Conservation (phyloP, 2,888 invertebrate genomes). For the Pyrocoelia pectoralis region DNA sequence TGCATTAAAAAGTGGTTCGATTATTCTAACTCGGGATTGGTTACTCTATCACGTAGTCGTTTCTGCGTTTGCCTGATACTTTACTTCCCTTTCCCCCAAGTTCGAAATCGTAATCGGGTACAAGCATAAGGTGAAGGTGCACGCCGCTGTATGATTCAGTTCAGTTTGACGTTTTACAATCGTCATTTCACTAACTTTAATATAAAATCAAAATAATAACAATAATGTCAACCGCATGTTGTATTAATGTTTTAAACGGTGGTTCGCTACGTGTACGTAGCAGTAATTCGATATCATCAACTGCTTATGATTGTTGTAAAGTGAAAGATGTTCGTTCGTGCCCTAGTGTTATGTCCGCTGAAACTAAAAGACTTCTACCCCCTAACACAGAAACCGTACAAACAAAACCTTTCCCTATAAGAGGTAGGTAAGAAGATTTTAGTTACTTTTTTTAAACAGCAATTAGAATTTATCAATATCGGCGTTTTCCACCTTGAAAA, state of each 20-base stretch:
- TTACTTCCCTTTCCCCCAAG: constrained; percentile 24
- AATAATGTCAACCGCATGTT: constrained; percentile 52
- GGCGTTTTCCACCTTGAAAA: constrained; percentile 14
- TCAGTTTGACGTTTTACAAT: constrained; percentile 3
- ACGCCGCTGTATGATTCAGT: constrained; percentile 16
- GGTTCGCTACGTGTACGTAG: constrained; percentile 58
- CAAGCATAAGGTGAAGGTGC: constrained; percentile 15
- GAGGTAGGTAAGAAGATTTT: constrained; percentile 70
- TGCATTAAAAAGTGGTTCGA: constrained; percentile 27
- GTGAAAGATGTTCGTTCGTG: constrained; percentile 58
- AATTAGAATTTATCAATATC: constrained; percentile 3
- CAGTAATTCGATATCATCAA: constrained; percentile 47
- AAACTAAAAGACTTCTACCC: constrained; percentile 72
- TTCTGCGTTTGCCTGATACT: constrained; percentile 30
- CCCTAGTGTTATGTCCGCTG: constrained; percentile 77
- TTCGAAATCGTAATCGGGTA: constrained; percentile 4
- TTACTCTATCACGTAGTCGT: constrained; percentile 10
- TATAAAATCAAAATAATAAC: too few relatives aligned
- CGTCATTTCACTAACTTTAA: not conserved
- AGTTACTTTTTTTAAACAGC: not conserved
- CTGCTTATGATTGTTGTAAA: constrained; percentile 49
- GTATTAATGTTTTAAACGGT: constrained; percentile 55
- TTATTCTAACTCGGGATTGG: constrained; percentile 33
- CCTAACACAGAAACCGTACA: constrained; percentile 86
- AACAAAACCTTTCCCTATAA: constrained; percentile 88